Percentiles rank a stretch among this genome's conserved stretches.
These are phyloP conservation scores for Lepidocolaptes lacrymiger DNA, from an alignment of 2,797 vertebrate genomes.

Conservation along the genomic window DNA sequence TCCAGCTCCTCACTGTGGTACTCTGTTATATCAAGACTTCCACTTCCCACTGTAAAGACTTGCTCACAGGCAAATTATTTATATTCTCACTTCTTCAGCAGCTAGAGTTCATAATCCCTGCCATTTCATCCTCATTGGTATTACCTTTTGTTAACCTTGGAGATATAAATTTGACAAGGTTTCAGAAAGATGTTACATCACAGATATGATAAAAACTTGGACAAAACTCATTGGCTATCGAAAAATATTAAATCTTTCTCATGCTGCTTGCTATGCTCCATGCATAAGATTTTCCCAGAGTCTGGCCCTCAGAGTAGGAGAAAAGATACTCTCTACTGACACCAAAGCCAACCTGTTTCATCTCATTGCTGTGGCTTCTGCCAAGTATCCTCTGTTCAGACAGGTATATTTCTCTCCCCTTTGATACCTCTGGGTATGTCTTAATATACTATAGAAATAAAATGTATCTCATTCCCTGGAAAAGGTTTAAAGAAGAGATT, in stretches of 20 bases:
- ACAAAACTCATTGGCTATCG: background rate
- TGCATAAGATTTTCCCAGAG: background rate
- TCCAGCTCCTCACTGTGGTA: background rate
- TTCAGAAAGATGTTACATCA: background rate
- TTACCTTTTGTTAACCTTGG: background rate
- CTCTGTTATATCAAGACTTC: background rate
- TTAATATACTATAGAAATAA: slow-evolving; percentile 24
- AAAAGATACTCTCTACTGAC: background rate
- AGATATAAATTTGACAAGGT: slow-evolving; percentile 6
- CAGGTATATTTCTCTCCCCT: background rate
- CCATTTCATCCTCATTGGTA: background rate
- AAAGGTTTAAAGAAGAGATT: slow-evolving; percentile 27
- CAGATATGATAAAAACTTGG: background rate
- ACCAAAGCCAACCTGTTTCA: background rate
- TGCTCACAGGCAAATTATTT: background rate
- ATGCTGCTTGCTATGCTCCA: background rate
- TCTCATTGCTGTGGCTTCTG: background rate
- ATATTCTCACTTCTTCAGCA: background rate
- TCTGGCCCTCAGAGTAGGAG: background rate
- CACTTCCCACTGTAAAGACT: background rate
- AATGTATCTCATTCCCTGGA: background rate
- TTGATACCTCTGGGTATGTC: background rate
- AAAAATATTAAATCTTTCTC: background rate
- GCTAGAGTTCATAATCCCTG: background rate
- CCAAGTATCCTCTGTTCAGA: background rate